phyloP scores from a whole-genome alignment of 2,888 invertebrate species.

The Pyrrhia umbra region DNA sequence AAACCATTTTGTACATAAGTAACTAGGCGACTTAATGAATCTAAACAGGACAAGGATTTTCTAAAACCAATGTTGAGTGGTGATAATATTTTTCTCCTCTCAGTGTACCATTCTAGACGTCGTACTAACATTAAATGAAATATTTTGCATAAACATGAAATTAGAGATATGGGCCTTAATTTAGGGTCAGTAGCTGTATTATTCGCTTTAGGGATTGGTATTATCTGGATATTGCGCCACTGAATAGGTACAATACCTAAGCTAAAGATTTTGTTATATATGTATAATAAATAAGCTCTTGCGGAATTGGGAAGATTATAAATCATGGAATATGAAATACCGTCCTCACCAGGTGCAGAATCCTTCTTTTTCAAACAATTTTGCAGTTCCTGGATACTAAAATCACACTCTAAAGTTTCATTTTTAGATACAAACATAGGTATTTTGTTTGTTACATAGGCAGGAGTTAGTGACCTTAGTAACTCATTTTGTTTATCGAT shows the following conservation, averaged over 20 bases:
- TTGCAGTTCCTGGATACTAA: background rate
- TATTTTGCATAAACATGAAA: slow-evolving; percentile 23
- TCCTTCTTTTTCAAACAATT: slow-evolving; percentile 11
- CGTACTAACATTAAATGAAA: slow-evolving; percentile 16
- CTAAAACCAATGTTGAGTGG: slow-evolving; percentile 13
- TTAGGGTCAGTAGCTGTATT: background rate
- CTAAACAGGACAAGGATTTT: slow-evolving; percentile 9
- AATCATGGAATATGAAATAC: too few species aligned
- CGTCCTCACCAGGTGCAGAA: slow-evolving; percentile 18
- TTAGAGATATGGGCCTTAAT: slow-evolving; percentile 13
- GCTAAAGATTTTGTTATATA: too few species aligned
- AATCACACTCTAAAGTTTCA: slow-evolving; percentile 1
- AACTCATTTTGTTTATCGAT: slow-evolving; percentile 9
- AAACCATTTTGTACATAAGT: slow-evolving; percentile 24
- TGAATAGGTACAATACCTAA: too few species aligned
- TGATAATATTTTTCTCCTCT: slow-evolving; percentile 8
- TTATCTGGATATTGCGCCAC: too few species aligned
- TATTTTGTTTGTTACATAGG: background rate
- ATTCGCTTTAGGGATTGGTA: too few species aligned
- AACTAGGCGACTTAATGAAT: slow-evolving; percentile 6
- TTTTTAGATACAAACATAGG: background rate
- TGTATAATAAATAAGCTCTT: too few species aligned
- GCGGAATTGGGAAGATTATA: too few species aligned
- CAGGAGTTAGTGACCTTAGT: background rate
- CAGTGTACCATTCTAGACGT: slow-evolving; percentile 26